Conservation (phyloP, 1,140 invertebrate genomes). For the Pseudachorutes palmiensis region DNA sequence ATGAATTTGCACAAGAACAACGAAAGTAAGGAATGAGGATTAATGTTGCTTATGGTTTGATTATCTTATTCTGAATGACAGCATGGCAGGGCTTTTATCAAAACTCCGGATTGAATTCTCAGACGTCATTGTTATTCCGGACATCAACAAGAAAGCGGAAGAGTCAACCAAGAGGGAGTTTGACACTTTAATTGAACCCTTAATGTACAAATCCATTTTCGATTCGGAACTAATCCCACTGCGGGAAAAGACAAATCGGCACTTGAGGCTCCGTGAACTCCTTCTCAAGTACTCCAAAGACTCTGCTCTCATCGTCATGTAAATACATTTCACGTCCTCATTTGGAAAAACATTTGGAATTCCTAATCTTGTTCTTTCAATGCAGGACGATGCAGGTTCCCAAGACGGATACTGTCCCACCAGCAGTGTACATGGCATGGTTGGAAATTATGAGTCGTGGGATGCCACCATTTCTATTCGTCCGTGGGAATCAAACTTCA, state of each 20-base stretch:
- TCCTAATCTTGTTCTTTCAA: not conserved
- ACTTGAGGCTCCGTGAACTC: slow-evolving; percentile 46
- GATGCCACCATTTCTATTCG: slow-evolving; percentile 53
- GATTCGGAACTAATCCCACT: slow-evolving; percentile 22
- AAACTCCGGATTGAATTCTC: slow-evolving; percentile 54
- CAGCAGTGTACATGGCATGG: slow-evolving; percentile 55
- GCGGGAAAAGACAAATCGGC: slow-evolving; percentile 43
- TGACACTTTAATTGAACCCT: slow-evolving; percentile 34
- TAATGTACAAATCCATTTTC: slow-evolving; percentile 31
- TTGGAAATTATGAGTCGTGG: slow-evolving; percentile 51
- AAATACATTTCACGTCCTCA: not conserved
- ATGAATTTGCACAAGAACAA: slow-evolving; percentile 51
- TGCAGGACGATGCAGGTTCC: not conserved
- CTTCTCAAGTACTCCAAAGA: slow-evolving; percentile 45
- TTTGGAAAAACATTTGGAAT: not conserved
- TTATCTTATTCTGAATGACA: slow-evolving; percentile 28
- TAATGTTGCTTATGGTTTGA: slow-evolving; percentile 5
- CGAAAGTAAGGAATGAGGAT: slow-evolving; percentile 42
- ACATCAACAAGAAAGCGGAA: slow-evolving; percentile 37
- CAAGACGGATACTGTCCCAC: slow-evolving; percentile 47
- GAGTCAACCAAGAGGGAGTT: slow-evolving; percentile 37
- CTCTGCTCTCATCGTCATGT: slow-evolving; percentile 48
- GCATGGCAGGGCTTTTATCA: slow-evolving; percentile 50
- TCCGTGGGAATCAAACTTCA: slow-evolving; percentile 54
- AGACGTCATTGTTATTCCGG: slow-evolving; percentile 50